Evolutionary conservation across 1,140 invertebrate genomes (phyloP).

Genomic region (Lethocerus indicus): DNA sequence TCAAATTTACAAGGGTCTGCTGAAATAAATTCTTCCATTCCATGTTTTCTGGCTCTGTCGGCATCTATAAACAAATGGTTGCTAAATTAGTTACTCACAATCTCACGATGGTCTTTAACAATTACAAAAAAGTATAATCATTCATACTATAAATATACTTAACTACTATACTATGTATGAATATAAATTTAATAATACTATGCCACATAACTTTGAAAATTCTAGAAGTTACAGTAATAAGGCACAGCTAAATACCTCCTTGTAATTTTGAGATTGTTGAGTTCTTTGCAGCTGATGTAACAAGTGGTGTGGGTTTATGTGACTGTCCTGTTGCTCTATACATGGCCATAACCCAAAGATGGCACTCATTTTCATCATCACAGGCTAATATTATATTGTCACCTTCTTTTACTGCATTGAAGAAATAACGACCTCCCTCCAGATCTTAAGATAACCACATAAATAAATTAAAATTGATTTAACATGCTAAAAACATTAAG

Average conservation of each 20-base stretch:
- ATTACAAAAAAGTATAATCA: too few species aligned
- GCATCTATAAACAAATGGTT: constrained; percentile 49
- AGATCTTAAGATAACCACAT: constrained; percentile 35
- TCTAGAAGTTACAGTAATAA: too few species aligned
- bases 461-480: neutral
- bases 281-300: constrained; percentile 67
- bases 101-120: too few species aligned
- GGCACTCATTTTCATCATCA: constrained; percentile 95
- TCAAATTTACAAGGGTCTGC: constrained; percentile 95
- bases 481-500: neutral
- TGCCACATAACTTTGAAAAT: too few species aligned
- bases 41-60: constrained; percentile 91
- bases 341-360: constrained; percentile 97
- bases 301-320: constrained; percentile 91
- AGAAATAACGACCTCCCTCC: constrained; percentile 84
- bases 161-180: neutral
- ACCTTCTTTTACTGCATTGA: constrained; percentile 96
- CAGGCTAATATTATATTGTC: constrained; percentile 94
- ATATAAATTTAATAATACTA: neutral
- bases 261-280: constrained; percentile 77
- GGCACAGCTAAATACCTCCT: constrained; percentile 38
- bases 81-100: too few species aligned
- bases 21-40: constrained; percentile 98
- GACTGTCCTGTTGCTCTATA: constrained; percentile 97
- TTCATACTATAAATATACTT: neutral